Evolutionary conservation across 37 sponge, comb jelly and placozoan genomes (phyloP), one percentile per base, ranked within the genome.

Genomic region (Cliona cf. orientalis): DNA sequence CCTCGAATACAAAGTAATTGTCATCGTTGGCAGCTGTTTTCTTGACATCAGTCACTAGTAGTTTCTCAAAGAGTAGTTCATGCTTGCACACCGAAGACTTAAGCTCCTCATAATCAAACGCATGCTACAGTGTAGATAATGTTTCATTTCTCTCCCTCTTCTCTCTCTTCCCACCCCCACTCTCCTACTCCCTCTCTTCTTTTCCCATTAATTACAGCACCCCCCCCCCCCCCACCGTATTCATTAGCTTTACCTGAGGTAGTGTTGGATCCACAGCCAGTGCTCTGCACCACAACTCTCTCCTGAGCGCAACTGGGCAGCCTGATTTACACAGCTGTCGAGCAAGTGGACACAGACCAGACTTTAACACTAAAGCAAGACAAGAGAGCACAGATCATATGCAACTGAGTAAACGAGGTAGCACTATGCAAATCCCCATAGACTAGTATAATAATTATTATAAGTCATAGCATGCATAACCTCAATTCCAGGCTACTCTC

Each of bases 1-100:
- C 96, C 46, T 95, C 96, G 83, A 95, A 95, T 28, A 95, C 96
- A 79, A 95, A 95, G 72, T 83, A 95, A 49, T 79, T 83, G 37
- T 95, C 96, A 82, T 95, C 84, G 39, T 95, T 89, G 6, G 90
- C 90, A 56, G 90, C 86, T 43, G 79, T 90, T 14, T 74, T 69
- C 64, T 86, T 85, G 38, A 93, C 87, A 70, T 91, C 92, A 44
- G 72, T 76, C 41, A 92, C 64, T 21, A 92, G 41, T 5, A 92
- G 72, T 22, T 39, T 65, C 45, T 92, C 93, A 67, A 92, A 73
- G 5, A 89, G 71, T 23, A 84, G 59, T 22, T 9, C 23, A 43
- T 80, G 42, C 39, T 70, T 61, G 0, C 89, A 6, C 19, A 93
- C 81, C 1, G 66, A 42, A 2, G 76, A 60, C 66, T 81, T 89